Evolutionary conservation across 92 coral and sea anemone genomes (phyloP).

Genomic region (Nematostella vectensis): DNA sequence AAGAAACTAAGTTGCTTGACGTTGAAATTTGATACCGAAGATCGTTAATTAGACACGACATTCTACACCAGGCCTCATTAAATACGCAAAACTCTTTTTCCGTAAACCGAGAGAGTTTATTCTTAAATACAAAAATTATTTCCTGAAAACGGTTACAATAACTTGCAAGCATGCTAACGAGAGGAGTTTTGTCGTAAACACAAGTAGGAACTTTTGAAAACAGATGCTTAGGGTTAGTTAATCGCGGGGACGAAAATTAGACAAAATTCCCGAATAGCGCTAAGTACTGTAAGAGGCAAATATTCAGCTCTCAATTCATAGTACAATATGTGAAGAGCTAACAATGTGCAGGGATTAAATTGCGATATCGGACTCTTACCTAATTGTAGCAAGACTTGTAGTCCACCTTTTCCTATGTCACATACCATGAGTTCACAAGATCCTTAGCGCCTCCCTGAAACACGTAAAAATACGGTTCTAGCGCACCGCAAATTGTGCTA

Average conservation of each 20-base stretch:
- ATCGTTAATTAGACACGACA: too few species aligned
- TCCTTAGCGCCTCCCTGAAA: neutral
- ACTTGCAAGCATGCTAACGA: too few species aligned
- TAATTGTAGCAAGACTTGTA: neutral
- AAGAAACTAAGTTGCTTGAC: too few species aligned
- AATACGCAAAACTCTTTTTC: too few species aligned
- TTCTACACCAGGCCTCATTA: too few species aligned
- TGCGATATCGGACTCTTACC: too few species aligned
- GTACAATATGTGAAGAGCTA: neutral
- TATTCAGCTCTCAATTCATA: neutral
- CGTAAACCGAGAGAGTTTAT: too few species aligned
- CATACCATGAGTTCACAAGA: constrained; percentile 1
- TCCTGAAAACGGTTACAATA: too few species aligned
- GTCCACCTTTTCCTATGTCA: neutral
- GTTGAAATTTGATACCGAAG: too few species aligned
- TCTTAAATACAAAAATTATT: too few species aligned
- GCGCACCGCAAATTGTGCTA: constrained; percentile 1
- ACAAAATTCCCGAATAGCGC: neutral
- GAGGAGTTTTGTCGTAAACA: neutral
- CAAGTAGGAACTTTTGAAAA: neutral
- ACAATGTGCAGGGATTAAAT: neutral
- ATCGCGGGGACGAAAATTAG: neutral
- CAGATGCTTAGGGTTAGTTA: neutral
- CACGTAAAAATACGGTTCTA: neutral
- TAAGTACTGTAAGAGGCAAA: too few species aligned